A percentile compares a stretch with the other conserved stretches of the same genome.
phyloP scores from a whole-genome alignment of 2,888 invertebrate species.

The Mellilla xanthometata region DNA sequence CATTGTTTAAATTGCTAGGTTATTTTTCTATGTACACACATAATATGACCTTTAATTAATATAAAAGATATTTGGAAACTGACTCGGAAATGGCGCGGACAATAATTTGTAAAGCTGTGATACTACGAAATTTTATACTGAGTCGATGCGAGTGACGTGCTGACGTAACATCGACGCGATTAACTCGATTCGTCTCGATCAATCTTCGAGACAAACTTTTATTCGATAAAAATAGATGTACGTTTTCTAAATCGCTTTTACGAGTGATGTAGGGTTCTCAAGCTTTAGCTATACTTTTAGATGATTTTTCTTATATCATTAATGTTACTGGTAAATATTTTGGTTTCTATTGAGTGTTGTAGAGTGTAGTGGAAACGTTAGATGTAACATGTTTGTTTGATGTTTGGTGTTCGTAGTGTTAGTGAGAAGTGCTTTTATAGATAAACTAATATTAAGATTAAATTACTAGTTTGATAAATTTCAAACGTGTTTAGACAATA shows the following conservation, averaged over 20 bases:
- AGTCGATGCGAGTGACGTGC: slow-evolving; percentile 42
- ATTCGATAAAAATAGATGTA: slow-evolving; percentile 30
- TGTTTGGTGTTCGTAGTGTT: slow-evolving; percentile 74
- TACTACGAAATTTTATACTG: slow-evolving; percentile 56
- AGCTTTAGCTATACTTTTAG: slow-evolving; percentile 70
- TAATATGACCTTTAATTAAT: too few relatives aligned
- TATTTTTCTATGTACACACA: too few relatives aligned
- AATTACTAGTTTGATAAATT: slow-evolving; percentile 35
- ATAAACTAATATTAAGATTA: slow-evolving; percentile 41
- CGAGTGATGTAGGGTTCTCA: slow-evolving; percentile 57
- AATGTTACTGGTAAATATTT: slow-evolving; percentile 25
- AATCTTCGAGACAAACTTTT: slow-evolving; percentile 50
- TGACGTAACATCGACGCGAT: not conserved
- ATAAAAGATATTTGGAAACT: too few relatives aligned
- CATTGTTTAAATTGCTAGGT: too few relatives aligned
- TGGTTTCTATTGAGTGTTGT: slow-evolving; percentile 48
- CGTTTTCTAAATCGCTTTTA: slow-evolving; percentile 50
- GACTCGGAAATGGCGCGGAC: slow-evolving; percentile 16
- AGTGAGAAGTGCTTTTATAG: slow-evolving; percentile 78
- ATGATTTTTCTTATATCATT: slow-evolving; percentile 45
- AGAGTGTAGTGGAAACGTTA: slow-evolving; percentile 38
- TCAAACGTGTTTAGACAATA: slow-evolving; percentile 11
- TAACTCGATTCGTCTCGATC: slow-evolving; percentile 42
- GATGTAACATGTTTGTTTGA: slow-evolving; percentile 61
- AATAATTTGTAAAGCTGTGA: slow-evolving; percentile 63